Base-by-base conservation (phyloP, 92 coral and sea anemone genomes). In the Parazoanthus atlanticus region DNA sequence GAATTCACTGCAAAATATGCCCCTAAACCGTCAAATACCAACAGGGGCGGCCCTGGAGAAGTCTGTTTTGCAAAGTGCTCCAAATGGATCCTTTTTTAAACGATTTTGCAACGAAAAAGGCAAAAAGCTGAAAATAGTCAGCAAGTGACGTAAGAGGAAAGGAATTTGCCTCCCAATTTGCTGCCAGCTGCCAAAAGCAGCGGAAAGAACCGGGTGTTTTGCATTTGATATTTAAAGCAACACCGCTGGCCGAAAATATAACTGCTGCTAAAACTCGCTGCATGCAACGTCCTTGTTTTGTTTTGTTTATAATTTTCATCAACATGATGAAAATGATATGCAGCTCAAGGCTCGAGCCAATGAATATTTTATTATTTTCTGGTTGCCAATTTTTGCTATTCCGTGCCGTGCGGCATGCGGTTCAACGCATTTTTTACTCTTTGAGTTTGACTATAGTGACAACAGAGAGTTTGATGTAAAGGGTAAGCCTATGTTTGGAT, bases 131-230 rank as follows among this genome's bases (percentile, higher is more conserved):
- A 82, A 82, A 67, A 70, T 28, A 71, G 86, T 36, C 43, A 36
- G 13, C 23, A 82, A 61, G 26, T 84, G 87, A 84, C 43, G 87
- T 84, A 84, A 84, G 38, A 10, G 0, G 78, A 70, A 84, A 26
- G 79, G 87, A 84, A 84, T 69, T 71, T 83, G 77, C 64, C 73
- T 73, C 12, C 86, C 86, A 58, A 15, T 83, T 41, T 84, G 25
- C 17, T 29, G 13, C 78, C 87, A 70, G 67, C 87, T 84, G 87
- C 79, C 87, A 84, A 46, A 46, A 71, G 33, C 54, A 65, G 87
- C 87, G 66, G 87, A 70, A 70, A 28, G n/a, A n/a, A n/a, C n/a
- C 43, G 78, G 66, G 67, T 78, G 23, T 78, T 71, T 69, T 3
- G 65, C 64, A 40, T 31, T n/a, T n/a, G n/a, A n/a, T 29, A 80